Percentiles rank a stretch among this genome's conserved stretches.
These are phyloP conservation scores for Clarias laeviceps DNA, from an alignment of 2,797 vertebrate species.

Conservation along the genomic window DNA sequence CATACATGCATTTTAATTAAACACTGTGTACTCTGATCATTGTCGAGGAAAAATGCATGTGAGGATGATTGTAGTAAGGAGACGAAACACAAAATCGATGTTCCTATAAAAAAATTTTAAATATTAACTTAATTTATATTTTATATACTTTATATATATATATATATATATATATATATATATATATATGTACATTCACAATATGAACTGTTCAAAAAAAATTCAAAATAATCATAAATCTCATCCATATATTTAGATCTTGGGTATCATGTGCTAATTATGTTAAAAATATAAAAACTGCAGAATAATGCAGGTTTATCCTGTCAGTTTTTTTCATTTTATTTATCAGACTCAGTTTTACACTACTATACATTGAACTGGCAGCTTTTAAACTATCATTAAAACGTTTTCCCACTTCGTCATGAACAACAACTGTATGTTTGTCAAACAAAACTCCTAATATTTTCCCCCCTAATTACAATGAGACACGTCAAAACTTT, in stretches of 20 bases:
- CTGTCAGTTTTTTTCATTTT: background rate
- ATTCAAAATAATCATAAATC: background rate
- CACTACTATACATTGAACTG: too few relatives aligned
- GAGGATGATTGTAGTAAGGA: background rate
- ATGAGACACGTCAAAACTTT: background rate
- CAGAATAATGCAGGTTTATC: background rate
- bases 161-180: background rate
- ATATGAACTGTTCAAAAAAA: background rate
- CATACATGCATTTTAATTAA: conserved; percentile 40
- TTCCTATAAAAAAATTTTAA: background rate
- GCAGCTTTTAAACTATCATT: background rate
- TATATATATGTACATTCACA: background rate
- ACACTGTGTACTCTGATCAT: conserved; percentile 9
- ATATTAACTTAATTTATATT: background rate
- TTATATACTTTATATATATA: background rate
- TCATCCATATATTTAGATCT: background rate
- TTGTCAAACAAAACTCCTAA: background rate
- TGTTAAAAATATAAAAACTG: background rate
- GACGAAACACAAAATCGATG: background rate
- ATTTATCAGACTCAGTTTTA: background rate
- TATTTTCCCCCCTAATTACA: background rate
- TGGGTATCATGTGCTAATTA: background rate
- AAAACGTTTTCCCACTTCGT: background rate
- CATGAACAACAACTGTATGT: background rate
- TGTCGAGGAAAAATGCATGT: background rate